Evolutionary conservation across 2,888 invertebrate genomes (phyloP), one percentile per base, ranked within the genome.

Genomic region (Caenorhabditis becei): DNA sequence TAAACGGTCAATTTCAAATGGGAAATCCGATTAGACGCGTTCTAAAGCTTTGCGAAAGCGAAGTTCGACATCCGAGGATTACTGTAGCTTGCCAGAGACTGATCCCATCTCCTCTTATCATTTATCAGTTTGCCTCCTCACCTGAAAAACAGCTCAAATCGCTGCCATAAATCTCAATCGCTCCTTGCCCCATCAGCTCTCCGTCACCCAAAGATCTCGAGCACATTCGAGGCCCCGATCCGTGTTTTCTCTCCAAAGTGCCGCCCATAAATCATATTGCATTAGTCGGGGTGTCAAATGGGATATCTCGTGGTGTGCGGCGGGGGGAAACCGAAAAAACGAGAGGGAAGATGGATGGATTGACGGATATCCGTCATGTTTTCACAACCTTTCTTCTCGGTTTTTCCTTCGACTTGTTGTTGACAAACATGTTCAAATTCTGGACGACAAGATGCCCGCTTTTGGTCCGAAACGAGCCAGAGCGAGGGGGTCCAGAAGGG

Each of bases 221-320:
- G 26, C 35, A 14, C 18, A 32, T 18, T 32, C 41, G n/a, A n/a
- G n/a, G 18, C 16, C 32, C 18, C 26, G 32, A n/a, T 26, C 11
- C 2, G 47, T 47, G 47, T 47, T 47, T 47, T 47, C 41, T 16
- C 18, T 24, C 4, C n/a, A 67, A 47, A 47, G 44, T 47, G 69
- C 24, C 49, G 23, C 58, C n/a, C 11, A 69, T 32, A 69, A 69
- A 69, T 69, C 69, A 58, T 58, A 35, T n/a, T 24, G 35, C 69
- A 69, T 69, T 35, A 58, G 58, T 49, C 54, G 1, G 49, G 53
- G 70, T 70, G 70, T 61, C 70, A 70, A 70, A 61, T 70, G 61
- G 37, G 49, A 72, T 72, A 72, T 41, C 49, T 70, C 61, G 41
- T 24, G n/a, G 61, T 58, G 58, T 69, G 47, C 58, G 10, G 41